Evolutionary conservation across 2,113 vertebrate genomes (phyloP).

Genomic region (Tragelaphus imberbis): DNA sequence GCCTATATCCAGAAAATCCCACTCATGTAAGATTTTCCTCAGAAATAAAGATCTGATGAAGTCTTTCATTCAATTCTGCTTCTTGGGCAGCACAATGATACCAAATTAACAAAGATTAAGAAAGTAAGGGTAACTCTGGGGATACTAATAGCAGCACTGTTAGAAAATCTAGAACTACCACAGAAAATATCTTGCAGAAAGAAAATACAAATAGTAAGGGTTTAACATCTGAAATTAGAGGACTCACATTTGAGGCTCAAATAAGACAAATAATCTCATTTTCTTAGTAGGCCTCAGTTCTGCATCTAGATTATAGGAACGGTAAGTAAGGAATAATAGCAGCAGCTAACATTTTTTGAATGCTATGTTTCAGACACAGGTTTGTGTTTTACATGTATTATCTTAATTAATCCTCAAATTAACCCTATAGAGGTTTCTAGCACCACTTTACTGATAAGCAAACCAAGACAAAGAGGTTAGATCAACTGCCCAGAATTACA

Average conservation of each 20-base stretch:
- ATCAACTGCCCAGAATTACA: background rate
- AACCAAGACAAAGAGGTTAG: background rate
- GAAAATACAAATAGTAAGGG: constrained; percentile 2
- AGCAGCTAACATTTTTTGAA: background rate
- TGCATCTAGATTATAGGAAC: background rate
- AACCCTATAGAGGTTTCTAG: background rate
- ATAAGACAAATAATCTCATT: background rate
- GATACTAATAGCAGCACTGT: background rate
- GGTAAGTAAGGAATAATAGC: background rate
- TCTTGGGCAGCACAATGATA: constrained; percentile 23
- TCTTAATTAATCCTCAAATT: background rate
- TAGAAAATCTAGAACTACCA: background rate
- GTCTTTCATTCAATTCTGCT: background rate
- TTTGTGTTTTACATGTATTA: background rate
- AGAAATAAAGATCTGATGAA: constrained; percentile 31
- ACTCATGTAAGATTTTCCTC: background rate
- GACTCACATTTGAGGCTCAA: background rate
- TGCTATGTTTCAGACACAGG: background rate
- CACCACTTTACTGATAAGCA: background rate
- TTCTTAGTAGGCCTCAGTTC: background rate
- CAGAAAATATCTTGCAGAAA: background rate
- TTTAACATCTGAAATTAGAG: background rate
- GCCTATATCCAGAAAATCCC: background rate
- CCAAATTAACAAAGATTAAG: background rate
- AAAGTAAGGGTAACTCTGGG: background rate